These are phyloP conservation scores for Amphilophus citrinellus DNA, from an alignment of 2,113 vertebrate species.

Conservation along the genomic window DNA sequence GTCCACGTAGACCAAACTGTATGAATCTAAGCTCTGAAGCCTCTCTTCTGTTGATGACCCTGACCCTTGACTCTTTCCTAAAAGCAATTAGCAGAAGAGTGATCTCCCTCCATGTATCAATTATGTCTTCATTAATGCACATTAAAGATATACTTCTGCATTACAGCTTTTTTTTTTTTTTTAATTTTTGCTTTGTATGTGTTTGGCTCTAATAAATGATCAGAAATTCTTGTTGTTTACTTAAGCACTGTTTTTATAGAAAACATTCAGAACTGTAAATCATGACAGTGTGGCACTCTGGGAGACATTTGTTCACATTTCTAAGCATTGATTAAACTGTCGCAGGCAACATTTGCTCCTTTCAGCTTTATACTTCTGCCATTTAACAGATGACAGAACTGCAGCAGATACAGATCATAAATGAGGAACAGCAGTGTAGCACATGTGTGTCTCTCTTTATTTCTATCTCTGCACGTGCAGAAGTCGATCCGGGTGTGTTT, in stretches of 20 bases:
- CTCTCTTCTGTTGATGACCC: not conserved
- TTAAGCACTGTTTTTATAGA: not conserved
- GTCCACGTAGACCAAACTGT: conserved; percentile 21
- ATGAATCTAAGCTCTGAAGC: not conserved
- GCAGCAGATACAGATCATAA: conserved; percentile 14
- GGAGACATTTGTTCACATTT: conserved; percentile 49
- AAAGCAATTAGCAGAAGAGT: not conserved
- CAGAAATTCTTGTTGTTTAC: not conserved
- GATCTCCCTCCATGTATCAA: conserved; percentile 1
- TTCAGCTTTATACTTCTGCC: conserved; percentile 17
- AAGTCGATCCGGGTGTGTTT: not conserved
- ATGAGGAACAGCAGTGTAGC: conserved; percentile 33
- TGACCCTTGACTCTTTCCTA: conserved; percentile 26
- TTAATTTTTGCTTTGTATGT: not conserved
- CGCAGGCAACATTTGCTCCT: conserved; percentile 19
- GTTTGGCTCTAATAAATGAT: not conserved
- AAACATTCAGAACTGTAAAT: conserved; percentile 33
- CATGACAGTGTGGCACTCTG: conserved; percentile 2
- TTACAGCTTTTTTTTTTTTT: not conserved
- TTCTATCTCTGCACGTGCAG: not conserved
- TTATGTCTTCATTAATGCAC: conserved; percentile 9
- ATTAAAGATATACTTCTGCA: not conserved
- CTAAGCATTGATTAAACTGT: conserved; percentile 47
- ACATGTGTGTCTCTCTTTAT: not conserved
- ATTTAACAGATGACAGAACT: conserved; percentile 35